Evolutionary conservation across 2,113 vertebrate species (phyloP).

Genomic region (Rhinopithecus roxellana): DNA sequence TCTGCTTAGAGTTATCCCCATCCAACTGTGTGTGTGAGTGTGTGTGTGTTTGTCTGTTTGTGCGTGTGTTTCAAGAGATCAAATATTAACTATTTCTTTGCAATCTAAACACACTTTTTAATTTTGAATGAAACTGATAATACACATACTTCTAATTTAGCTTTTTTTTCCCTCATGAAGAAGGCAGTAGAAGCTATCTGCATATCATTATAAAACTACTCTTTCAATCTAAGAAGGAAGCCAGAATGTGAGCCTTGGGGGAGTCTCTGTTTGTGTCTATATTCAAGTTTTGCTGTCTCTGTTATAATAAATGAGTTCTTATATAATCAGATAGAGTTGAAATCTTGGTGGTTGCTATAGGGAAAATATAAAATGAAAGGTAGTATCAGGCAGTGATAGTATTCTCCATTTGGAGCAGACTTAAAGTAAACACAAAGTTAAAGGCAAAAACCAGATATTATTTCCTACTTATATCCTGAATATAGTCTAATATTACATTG

Average conservation of each 20-base stretch:
- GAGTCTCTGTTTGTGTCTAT: background rate
- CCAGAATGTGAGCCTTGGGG: background rate
- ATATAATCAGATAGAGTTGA: background rate
- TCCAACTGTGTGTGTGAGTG: background rate
- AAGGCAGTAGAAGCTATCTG: slow-evolving; percentile 46
- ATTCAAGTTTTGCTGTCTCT: background rate
- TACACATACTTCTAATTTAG: background rate
- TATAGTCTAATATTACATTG: background rate
- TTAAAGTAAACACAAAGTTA: background rate
- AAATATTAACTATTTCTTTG: slow-evolving; percentile 41
- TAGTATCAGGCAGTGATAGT: background rate
- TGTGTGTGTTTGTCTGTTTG: background rate
- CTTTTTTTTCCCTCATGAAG: background rate
- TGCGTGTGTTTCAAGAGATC: background rate
- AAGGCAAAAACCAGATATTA: background rate
- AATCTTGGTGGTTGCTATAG: background rate
- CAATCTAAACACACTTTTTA: slow-evolving; percentile 25
- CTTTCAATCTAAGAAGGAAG: background rate
- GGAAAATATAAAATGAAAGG: slow-evolving; percentile 29
- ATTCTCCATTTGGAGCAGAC: background rate
- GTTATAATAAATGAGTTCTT: slow-evolving; percentile 13
- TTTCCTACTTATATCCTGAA: background rate
- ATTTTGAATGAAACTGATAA: slow-evolving; percentile 17
- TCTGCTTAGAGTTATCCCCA: slow-evolving; percentile 35
- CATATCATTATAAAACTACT: background rate